phyloP scores from a whole-genome alignment of 1,140 invertebrate species.

The Monomorium pharaonis region DNA sequence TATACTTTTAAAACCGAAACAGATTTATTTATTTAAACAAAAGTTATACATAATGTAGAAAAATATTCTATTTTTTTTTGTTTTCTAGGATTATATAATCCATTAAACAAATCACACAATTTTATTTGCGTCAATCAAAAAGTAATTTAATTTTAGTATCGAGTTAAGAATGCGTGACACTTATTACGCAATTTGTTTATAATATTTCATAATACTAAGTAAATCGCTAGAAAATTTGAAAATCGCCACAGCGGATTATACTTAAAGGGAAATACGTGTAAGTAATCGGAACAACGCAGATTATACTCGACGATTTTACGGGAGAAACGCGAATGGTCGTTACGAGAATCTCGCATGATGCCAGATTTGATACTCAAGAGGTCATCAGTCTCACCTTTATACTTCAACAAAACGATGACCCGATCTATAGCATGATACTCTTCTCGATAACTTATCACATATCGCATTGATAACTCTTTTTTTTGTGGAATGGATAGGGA shows the following conservation, averaged over 20 bases:
- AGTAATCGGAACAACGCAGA: not conserved
- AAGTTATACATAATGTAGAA: too few species aligned
- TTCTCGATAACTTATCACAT: slow-evolving; percentile 28
- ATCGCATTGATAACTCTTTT: slow-evolving; percentile 10
- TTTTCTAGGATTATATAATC: too few species aligned
- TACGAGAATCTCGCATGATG: slow-evolving; percentile 5
- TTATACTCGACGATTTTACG: not conserved
- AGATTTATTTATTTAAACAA: too few species aligned
- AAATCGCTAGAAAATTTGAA: not conserved
- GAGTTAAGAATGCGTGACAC: not conserved
- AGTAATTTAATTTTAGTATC: not conserved
- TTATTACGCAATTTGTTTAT: not conserved
- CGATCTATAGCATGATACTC: not conserved
- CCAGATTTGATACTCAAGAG: not conserved
- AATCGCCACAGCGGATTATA: not conserved
- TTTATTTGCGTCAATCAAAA: not conserved
- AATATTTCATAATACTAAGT: not conserved
- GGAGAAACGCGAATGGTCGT: not conserved
- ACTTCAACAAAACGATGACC: not conserved
- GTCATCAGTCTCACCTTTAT: slow-evolving; percentile 29
- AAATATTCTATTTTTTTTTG: too few species aligned
- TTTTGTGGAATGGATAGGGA: not conserved
- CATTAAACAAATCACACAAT: too few species aligned
- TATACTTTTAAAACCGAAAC: too few species aligned
- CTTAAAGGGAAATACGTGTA: not conserved